A percentile compares a stretch with the other conserved stretches of the same genome.
phyloP scores from a whole-genome alignment of 1,140 invertebrate genomes.

The Medauroidea extradentata region DNA sequence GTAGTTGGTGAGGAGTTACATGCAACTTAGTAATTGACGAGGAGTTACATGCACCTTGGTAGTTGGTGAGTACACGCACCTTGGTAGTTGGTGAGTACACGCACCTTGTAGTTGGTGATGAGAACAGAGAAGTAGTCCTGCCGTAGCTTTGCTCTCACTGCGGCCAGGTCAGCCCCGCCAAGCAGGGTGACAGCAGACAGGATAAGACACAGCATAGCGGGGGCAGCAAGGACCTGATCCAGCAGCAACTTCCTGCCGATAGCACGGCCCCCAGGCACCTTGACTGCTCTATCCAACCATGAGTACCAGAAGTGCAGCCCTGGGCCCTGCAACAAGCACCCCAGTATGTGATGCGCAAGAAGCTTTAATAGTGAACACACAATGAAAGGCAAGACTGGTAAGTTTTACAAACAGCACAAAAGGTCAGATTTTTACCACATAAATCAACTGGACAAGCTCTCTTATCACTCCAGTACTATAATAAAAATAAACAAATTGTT shows the following conservation, averaged over 20 bases:
- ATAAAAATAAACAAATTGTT: too few species aligned
- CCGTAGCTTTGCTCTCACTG: slow-evolving; percentile 31
- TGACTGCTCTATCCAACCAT: slow-evolving; percentile 35
- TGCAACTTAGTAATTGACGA: too few species aligned
- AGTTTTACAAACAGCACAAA: too few species aligned
- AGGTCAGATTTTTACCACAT: too few species aligned
- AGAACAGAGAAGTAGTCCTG: slow-evolving; percentile 34
- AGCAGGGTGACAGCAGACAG: slow-evolving; percentile 32
- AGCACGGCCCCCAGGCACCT: slow-evolving; percentile 18
- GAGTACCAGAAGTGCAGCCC: slow-evolving; percentile 37
- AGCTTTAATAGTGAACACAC: too few species aligned
- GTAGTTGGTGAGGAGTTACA: too few species aligned
- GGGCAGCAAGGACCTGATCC: slow-evolving; percentile 44
- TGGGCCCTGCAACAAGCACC: slow-evolving; percentile 32
- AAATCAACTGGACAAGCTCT: too few species aligned
- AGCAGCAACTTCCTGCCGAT: slow-evolving; percentile 38
- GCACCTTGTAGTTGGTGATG: slow-evolving; percentile 38
- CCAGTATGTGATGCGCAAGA: too few species aligned
- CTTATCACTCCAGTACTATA: too few species aligned
- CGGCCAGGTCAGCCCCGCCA: slow-evolving; percentile 23
- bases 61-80: too few species aligned
- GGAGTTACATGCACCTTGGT: too few species aligned
- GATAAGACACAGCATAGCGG: slow-evolving; percentile 40
- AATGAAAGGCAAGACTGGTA: too few species aligned
- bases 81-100: slow-evolving; percentile 30